These are phyloP conservation scores for Hydrotaea diabolus DNA, from an alignment of 2,888 invertebrate species.

Conservation along the genomic window DNA sequence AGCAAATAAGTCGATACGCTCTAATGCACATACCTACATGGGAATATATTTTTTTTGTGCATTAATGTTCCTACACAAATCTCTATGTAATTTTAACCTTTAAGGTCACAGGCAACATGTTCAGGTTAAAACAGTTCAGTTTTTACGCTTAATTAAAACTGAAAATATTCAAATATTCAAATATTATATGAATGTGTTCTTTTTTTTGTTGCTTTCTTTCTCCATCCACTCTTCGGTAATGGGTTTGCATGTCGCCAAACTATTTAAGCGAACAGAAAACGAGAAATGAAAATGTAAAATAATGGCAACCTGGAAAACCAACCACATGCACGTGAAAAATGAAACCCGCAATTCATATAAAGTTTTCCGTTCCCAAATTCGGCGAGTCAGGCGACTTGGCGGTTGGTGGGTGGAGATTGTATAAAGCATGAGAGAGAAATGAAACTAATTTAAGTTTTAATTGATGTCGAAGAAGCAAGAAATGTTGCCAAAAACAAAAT, in stretches of 20 bases:
- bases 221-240: background rate
- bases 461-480: slow-evolving; percentile 14
- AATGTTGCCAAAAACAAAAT: background rate
- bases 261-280: background rate
- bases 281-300: background rate
- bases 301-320: slow-evolving; percentile 11
- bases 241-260: slow-evolving; percentile 13
- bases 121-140: slow-evolving; percentile 16
- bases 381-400: background rate
- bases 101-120: slow-evolving; percentile 38
- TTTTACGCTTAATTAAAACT: slow-evolving; percentile 56
- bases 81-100: slow-evolving; percentile 28
- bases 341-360: background rate
- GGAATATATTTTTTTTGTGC: no score
- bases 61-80: background rate
- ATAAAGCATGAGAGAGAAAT: background rate
- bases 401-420: background rate
- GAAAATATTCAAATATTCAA: slow-evolving; percentile 61
- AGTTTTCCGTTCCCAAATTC: background rate
- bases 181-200: slow-evolving; percentile 51
- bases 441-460: slow-evolving; percentile 51
- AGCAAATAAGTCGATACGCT: no score
- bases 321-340: background rate
- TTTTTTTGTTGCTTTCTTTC: background rate
- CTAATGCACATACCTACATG: no score